A percentile compares a stretch with the other conserved stretches of the same genome.
Conservation (phyloP, 2,888 invertebrate genomes). For the Himalopsyche anomala region DNA sequence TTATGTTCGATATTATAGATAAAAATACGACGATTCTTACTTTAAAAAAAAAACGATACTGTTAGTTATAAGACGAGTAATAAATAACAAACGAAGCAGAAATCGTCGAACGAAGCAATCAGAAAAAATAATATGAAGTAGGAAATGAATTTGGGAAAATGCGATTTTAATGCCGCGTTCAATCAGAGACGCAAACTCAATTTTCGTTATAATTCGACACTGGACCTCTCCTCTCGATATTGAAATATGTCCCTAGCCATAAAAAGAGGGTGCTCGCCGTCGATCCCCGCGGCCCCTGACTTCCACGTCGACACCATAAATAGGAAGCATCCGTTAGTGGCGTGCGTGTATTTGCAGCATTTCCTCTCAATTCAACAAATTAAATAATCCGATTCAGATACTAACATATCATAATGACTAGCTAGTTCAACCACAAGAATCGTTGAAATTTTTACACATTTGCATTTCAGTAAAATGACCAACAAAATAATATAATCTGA, state of each 20-base stretch:
- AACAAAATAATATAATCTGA: too few relatives aligned
- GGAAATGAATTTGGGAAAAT: conserved; percentile 25
- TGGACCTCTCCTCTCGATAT: conserved; percentile 34
- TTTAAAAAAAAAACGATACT: neutral
- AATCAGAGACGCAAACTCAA: conserved; percentile 20
- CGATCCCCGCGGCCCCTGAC: neutral
- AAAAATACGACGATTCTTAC: too few relatives aligned
- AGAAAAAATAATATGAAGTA: neutral
- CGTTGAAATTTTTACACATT: too few relatives aligned
- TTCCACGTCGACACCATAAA: conserved; percentile 13
- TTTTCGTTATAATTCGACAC: conserved; percentile 22
- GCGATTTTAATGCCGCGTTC: conserved; percentile 9
- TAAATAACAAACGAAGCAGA: conserved; percentile 5
- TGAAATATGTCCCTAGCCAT: conserved; percentile 29
- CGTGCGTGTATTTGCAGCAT: neutral
- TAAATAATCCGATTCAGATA: too few relatives aligned
- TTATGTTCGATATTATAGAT: too few relatives aligned
- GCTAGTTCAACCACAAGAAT: too few relatives aligned
- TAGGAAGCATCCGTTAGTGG: neutral
- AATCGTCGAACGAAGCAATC: neutral
- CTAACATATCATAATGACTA: too few relatives aligned
- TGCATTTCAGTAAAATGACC: too few relatives aligned
- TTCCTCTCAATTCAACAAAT: too few relatives aligned
- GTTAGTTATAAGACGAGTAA: neutral
- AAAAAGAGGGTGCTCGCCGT: conserved; percentile 1